Evolutionary conservation across 2,888 invertebrate species (phyloP).

Genomic region (Pammene aurita): DNA sequence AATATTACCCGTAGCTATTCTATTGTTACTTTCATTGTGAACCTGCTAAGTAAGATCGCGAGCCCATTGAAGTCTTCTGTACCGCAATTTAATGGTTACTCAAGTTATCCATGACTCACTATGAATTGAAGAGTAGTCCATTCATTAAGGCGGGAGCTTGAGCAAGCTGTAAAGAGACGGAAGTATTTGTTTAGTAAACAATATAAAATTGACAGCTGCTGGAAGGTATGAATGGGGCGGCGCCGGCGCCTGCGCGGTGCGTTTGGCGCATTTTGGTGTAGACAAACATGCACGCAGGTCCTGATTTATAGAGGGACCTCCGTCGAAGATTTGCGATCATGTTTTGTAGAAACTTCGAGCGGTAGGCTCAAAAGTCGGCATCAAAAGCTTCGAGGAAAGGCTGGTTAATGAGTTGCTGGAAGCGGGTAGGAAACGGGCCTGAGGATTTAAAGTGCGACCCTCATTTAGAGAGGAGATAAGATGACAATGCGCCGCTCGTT

Average conservation of each 20-base stretch:
- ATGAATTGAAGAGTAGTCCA: conserved; percentile 29
- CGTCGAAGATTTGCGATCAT: conserved; percentile 8
- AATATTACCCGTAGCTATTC: not conserved
- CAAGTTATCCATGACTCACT: conserved; percentile 22
- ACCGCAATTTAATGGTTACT: conserved; percentile 17
- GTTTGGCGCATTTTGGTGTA: not conserved
- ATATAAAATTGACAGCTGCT: conserved; percentile 32
- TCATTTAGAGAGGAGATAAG: conserved; percentile 13
- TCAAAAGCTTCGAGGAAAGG: conserved; percentile 13
- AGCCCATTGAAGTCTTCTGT: conserved; percentile 35
- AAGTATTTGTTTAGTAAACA: conserved; percentile 27
- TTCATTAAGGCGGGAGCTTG: conserved; percentile 8
- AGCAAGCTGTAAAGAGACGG: conserved; percentile 16
- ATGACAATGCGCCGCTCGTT: conserved; percentile 18
- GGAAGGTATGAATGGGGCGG: conserved; percentile 35
- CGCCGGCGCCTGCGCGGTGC: conserved; percentile 34
- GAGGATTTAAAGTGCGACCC: conserved; percentile 4
- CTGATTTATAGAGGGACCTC: conserved; percentile 1
- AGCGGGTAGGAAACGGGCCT: conserved; percentile 1
- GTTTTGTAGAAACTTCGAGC: conserved; percentile 10
- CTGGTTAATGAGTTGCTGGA: conserved; percentile 16
- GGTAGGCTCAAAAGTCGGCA: conserved; percentile 2
- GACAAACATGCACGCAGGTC: not conserved
- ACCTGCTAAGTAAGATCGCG: conserved; percentile 9
- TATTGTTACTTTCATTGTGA: conserved; percentile 8